Evolutionary conservation across 2,113 vertebrate genomes (phyloP).

Genomic region (Larimichthys crocea): DNA sequence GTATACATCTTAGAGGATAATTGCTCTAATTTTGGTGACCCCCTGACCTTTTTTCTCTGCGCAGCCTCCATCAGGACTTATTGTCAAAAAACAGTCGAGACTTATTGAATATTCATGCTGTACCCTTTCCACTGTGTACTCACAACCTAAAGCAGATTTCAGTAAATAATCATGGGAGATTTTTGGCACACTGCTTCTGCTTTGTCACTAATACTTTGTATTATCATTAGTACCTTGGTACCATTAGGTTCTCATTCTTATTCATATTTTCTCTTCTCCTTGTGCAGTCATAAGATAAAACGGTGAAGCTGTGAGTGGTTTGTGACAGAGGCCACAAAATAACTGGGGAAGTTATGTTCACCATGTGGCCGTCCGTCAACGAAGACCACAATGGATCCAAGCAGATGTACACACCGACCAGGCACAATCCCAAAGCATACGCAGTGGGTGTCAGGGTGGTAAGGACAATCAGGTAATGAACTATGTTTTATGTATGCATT

Average conservation of each 20-base stretch:
- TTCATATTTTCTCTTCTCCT: neutral
- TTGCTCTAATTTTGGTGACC: neutral
- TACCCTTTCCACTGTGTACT: too few species aligned
- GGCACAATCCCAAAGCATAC: slow-evolving; percentile 39
- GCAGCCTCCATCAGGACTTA: neutral
- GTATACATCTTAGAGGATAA: too few species aligned
- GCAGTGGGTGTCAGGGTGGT: too few species aligned
- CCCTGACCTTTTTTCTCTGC: neutral
- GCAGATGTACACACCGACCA: slow-evolving; percentile 20
- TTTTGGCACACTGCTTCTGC: too few species aligned
- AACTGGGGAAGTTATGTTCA: slow-evolving; percentile 85
- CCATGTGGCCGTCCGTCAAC: slow-evolving; percentile 77
- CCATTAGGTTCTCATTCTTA: neutral
- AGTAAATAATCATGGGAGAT: too few species aligned
- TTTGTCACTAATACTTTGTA: too few species aligned
- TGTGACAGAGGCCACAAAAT: slow-evolving; percentile 84
- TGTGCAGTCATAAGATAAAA: slow-evolving; percentile 86
- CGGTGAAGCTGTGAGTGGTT: slow-evolving; percentile 82
- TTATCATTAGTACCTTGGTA: neutral
- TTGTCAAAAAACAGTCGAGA: neutral
- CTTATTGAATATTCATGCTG: neutral
- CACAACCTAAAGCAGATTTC: too few species aligned
- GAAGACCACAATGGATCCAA: slow-evolving; percentile 83
- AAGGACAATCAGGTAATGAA: too few species aligned
- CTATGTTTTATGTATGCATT: neutral